phyloP scores from a whole-genome alignment of 1,140 invertebrate species.

The Calliopsis andreniformis region DNA sequence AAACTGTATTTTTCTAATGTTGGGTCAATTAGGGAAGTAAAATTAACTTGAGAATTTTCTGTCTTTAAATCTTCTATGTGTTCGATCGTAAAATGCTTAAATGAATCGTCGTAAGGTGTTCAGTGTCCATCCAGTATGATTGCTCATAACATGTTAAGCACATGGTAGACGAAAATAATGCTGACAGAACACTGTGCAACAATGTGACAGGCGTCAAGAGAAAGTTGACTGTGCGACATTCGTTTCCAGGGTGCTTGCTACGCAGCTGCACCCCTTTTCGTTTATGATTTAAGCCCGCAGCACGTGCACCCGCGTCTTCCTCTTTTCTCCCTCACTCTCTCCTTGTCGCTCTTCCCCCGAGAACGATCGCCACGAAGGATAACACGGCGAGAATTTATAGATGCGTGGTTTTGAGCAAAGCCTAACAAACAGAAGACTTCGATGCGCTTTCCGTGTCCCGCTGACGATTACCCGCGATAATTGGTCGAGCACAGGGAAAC shows the following conservation, averaged over 20 bases:
- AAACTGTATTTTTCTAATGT: too few species aligned
- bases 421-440: slow-evolving; percentile 19
- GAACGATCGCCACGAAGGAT: slow-evolving; percentile 37
- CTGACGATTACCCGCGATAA: slow-evolving; percentile 4
- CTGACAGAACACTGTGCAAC: slow-evolving; percentile 24
- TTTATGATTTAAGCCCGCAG: slow-evolving; percentile 44
- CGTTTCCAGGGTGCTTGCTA: slow-evolving; percentile 29
- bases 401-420: slow-evolving; percentile 9
- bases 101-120: too few species aligned
- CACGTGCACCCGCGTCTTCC: slow-evolving; percentile 36
- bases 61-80: too few species aligned
- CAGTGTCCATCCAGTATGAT: too few species aligned
- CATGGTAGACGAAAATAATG: too few species aligned
- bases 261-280: slow-evolving; percentile 22
- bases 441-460: slow-evolving; percentile 18
- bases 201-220: neutral
- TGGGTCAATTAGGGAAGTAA: too few species aligned
- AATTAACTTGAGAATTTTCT: too few species aligned
- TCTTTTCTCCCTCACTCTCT: neutral
- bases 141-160: too few species aligned
- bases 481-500: neutral
- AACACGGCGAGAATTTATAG: slow-evolving; percentile 47
- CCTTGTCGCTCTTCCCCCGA: neutral
- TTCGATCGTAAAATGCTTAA: too few species aligned
- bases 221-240: slow-evolving; percentile 17